A percentile compares a stretch with the other conserved stretches of the same genome.
Conservation (phyloP, 2,888 invertebrate species). For the Agapostemon virescens region DNA sequence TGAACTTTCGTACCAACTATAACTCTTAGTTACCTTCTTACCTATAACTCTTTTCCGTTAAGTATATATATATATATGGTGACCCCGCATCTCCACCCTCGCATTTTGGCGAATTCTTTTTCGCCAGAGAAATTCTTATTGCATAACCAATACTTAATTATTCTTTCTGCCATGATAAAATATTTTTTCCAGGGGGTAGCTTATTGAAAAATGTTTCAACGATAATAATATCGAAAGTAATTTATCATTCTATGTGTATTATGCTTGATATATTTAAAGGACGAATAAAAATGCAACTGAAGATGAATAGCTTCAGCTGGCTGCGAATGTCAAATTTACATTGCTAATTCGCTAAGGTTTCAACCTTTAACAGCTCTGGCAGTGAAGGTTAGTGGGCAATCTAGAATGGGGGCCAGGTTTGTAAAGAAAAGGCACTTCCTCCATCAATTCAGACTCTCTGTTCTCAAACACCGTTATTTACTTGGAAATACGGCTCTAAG, state of each 20-base stretch:
- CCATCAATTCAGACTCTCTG: slow-evolving; percentile 35
- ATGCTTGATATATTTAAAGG: background rate
- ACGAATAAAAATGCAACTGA: background rate
- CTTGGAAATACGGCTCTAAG: slow-evolving; percentile 23
- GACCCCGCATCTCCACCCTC: no score
- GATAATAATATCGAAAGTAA: background rate
- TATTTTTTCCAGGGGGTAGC: background rate
- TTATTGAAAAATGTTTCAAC: background rate
- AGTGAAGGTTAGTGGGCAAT: slow-evolving; percentile 20
- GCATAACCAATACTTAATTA: no score
- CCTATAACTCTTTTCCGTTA: no score
- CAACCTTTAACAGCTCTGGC: slow-evolving; percentile 15
- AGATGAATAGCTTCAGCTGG: slow-evolving; percentile 28
- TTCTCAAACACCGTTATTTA: slow-evolving; percentile 39
- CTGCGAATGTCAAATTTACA: slow-evolving; percentile 36
- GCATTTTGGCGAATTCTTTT: no score
- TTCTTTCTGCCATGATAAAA: background rate
- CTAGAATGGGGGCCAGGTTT: slow-evolving; percentile 24
- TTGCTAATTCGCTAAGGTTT: slow-evolving; percentile 44
- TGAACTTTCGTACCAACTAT: no score
- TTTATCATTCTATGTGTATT: background rate
- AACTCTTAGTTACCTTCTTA: no score
- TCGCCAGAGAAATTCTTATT: no score
- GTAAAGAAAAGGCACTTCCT: slow-evolving; percentile 27
- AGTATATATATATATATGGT: no score